Conservation (phyloP, 1,140 invertebrate genomes). For the Chelonus insularis region DNA sequence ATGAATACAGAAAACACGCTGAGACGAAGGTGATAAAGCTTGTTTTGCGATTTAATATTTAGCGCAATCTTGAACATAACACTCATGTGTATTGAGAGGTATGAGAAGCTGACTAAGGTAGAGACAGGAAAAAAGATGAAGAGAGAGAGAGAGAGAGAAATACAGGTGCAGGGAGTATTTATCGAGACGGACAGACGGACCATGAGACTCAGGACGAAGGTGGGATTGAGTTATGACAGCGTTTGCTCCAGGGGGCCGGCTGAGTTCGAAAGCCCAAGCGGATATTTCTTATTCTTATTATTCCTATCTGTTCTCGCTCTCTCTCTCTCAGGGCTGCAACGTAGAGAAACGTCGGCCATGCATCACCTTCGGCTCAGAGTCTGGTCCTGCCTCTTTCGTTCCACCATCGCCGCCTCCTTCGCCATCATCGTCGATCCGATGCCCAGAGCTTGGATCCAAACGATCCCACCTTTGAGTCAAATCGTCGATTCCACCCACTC, state of each 20-base stretch:
- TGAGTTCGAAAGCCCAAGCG: slow-evolving; percentile 40
- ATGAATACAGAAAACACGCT: slow-evolving; percentile 11
- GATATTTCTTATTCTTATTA: slow-evolving; percentile 51
- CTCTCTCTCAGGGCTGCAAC: slow-evolving; percentile 24
- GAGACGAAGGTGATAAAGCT: slow-evolving; percentile 26
- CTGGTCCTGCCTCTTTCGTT: slow-evolving; percentile 52
- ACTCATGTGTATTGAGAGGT: slow-evolving; percentile 3
- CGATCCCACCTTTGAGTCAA: slow-evolving; percentile 47
- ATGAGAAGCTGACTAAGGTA: slow-evolving; percentile 11
- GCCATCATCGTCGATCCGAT: slow-evolving; percentile 44
- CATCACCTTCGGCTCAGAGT: slow-evolving; percentile 56
- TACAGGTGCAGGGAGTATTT: slow-evolving; percentile 30
- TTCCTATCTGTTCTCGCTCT: slow-evolving; percentile 49
- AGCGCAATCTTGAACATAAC: not conserved
- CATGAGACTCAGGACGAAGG: slow-evolving; percentile 45
- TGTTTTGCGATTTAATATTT: slow-evolving; percentile 23
- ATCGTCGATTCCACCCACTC: slow-evolving; percentile 48
- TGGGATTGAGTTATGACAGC: slow-evolving; percentile 63
- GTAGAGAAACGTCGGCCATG: slow-evolving; percentile 55
- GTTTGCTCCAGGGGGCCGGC: slow-evolving; percentile 58
- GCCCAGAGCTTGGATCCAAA: slow-evolving; percentile 26
- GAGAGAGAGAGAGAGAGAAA: slow-evolving; percentile 20
- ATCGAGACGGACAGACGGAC: slow-evolving; percentile 22
- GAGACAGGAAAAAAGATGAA: slow-evolving; percentile 20
- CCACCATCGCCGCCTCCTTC: slow-evolving; percentile 47